Conservation (phyloP, 1,140 invertebrate species). For the Drosophila tropicalis region DNA sequence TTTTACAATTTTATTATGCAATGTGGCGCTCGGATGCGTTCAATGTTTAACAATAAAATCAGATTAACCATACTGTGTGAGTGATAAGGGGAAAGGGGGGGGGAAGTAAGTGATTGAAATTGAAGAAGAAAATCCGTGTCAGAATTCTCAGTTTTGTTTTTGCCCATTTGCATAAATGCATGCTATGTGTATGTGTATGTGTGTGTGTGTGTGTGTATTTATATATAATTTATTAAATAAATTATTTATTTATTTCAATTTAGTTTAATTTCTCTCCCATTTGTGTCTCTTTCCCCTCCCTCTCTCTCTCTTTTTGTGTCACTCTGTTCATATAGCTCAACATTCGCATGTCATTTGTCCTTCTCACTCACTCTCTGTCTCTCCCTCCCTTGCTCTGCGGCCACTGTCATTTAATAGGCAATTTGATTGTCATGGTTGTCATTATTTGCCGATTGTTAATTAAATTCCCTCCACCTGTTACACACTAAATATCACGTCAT, state of each 20-base stretch:
- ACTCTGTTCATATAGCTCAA: background rate
- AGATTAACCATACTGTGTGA: background rate
- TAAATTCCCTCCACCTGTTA: constrained; percentile 11
- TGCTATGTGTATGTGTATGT: too few relatives aligned
- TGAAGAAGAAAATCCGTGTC: background rate
- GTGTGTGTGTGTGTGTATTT: background rate
- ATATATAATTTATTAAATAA: constrained; percentile 3
- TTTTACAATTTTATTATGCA: constrained; percentile 27
- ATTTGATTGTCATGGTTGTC: constrained; percentile 20
- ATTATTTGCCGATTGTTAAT: constrained; percentile 19
- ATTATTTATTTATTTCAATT: constrained; percentile 10
- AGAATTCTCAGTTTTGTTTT: constrained; percentile 4
- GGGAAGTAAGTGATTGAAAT: background rate
- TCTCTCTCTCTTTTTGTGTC: background rate
- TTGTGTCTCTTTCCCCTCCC: background rate
- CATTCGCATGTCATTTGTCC: background rate
- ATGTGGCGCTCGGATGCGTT: constrained; percentile 11
- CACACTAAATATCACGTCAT: background rate
- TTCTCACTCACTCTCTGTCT: background rate
- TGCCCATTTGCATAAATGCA: too few relatives aligned
- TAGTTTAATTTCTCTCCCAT: background rate
- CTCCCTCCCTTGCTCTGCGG: background rate
- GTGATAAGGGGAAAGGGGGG: background rate
- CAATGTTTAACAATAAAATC: constrained; percentile 24
- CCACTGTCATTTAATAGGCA: constrained; percentile 19